A percentile compares a stretch with the other conserved stretches of the same genome.
Conservation (phyloP, 2,797 vertebrate genomes). For the Fratercula arctica region DNA sequence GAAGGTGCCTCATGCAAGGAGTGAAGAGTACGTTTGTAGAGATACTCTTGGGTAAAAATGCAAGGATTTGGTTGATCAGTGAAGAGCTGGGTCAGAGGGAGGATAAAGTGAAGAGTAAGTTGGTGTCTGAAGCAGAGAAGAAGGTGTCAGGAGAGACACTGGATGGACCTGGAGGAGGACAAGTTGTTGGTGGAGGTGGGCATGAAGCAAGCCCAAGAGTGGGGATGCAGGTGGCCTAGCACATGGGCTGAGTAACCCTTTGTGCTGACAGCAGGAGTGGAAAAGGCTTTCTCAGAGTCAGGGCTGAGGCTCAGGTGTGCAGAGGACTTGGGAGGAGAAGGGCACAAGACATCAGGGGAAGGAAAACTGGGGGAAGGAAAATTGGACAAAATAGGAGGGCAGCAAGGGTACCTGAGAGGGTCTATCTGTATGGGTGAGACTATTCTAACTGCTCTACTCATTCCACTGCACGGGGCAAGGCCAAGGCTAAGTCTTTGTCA, state of each 20-base stretch:
- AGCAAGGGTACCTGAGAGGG: neutral
- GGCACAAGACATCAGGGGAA: neutral
- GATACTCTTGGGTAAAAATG: neutral
- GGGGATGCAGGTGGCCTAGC: neutral
- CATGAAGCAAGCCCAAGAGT: neutral
- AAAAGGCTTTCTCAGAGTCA: neutral
- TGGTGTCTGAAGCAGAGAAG: neutral
- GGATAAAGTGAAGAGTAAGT: neutral
- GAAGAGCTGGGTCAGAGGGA: neutral
- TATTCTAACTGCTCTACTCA: neutral
- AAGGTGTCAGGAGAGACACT: neutral
- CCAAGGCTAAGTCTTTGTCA: neutral
- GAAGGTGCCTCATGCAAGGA: neutral
- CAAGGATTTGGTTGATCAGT: neutral
- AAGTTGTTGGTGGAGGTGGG: neutral
- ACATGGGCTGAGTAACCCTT: neutral
- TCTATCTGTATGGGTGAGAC: accelerated
- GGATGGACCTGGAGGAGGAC: neutral
- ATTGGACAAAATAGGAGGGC: neutral
- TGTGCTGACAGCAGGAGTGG: neutral
- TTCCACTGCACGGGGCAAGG: neutral
- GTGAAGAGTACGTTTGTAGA: neutral
- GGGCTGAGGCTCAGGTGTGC: neutral
- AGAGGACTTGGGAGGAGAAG: neutral
- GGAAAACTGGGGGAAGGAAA: neutral